Evolutionary conservation across 2,888 invertebrate species (phyloP).

Genomic region (Drosophila bunnanda): DNA sequence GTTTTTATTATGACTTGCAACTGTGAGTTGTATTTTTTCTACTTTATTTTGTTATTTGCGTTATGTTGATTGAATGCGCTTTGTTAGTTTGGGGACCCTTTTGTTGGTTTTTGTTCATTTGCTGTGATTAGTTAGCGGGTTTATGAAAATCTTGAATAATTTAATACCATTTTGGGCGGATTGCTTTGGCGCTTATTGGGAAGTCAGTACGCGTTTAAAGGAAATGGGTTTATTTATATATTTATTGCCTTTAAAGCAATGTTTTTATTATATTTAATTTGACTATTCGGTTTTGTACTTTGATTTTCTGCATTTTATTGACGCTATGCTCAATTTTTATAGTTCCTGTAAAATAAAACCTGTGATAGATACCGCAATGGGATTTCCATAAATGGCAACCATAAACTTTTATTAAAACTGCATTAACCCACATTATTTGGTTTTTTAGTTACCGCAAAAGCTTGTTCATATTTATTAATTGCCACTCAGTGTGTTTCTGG

Average conservation of each 20-base stretch:
- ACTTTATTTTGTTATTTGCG: constrained; percentile 55
- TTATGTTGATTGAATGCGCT: constrained; percentile 75
- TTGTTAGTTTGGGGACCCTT: constrained; percentile 58
- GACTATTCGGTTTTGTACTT: neutral
- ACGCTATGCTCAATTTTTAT: neutral
- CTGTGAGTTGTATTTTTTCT: constrained; percentile 47
- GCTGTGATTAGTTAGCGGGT: constrained; percentile 67
- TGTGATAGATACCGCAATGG: neutral
- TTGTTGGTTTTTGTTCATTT: constrained; percentile 68
- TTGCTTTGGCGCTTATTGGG: constrained; percentile 2
- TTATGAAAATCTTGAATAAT: constrained; percentile 61
- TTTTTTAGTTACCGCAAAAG: constrained; percentile 19
- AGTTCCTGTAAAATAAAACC: neutral
- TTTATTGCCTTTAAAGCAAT: neutral
- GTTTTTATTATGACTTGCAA: constrained; percentile 79
- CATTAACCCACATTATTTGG: constrained; percentile 22
- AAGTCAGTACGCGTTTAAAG: constrained; percentile 3
- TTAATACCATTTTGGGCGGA: constrained; percentile 40
- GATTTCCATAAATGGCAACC: constrained; percentile 2
- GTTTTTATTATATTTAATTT: neutral
- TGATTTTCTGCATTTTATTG: neutral
- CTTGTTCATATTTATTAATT: constrained; percentile 27
- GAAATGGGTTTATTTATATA: neutral
- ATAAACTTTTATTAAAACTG: constrained; percentile 9
- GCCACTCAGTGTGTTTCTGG: neutral